These are phyloP conservation scores for Nannobrachium achirus DNA, from an alignment of 2,113 vertebrate species.

Conservation along the genomic window DNA sequence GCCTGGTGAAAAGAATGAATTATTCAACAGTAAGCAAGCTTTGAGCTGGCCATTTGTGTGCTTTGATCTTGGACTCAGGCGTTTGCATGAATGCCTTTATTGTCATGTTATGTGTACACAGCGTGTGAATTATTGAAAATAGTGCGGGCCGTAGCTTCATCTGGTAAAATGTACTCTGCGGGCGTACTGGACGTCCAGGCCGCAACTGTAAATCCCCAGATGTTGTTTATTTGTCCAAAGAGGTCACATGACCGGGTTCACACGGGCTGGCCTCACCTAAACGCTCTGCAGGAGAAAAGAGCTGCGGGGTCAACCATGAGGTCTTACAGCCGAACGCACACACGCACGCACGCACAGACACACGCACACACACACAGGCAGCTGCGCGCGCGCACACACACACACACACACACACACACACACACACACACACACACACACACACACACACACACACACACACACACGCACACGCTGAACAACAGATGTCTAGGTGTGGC, in stretches of 20 bases:
- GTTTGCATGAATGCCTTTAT: conserved; percentile 96
- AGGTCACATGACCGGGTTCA: conserved; percentile 84
- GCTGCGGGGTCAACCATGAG: conserved; percentile 25
- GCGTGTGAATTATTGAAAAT: conserved; percentile 97
- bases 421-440: background rate
- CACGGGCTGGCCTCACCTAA: conserved; percentile 80
- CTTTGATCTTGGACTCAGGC: conserved; percentile 96
- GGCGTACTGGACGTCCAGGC: conserved; percentile 84
- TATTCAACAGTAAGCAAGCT: conserved; percentile 94
- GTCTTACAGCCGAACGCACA: background rate
- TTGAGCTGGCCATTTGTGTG: conserved; percentile 94
- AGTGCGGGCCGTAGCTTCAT: conserved; percentile 87
- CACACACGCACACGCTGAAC: conserved; percentile 47
- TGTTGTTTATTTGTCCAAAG: conserved; percentile 87
- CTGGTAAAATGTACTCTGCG: conserved; percentile 92
- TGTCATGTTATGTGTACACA: conserved; percentile 96
- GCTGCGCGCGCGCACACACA: no score
- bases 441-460: no score
- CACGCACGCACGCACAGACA: background rate
- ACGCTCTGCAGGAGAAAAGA: conserved; percentile 76
- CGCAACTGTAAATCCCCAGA: conserved; percentile 89
- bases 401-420: no score
- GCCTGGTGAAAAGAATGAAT: conserved; percentile 94
- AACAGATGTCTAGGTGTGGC: conserved; percentile 82
- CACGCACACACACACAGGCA: background rate